Base-by-base conservation (phyloP, 2,888 invertebrate species). In the Pantelozetes paolii region DNA sequence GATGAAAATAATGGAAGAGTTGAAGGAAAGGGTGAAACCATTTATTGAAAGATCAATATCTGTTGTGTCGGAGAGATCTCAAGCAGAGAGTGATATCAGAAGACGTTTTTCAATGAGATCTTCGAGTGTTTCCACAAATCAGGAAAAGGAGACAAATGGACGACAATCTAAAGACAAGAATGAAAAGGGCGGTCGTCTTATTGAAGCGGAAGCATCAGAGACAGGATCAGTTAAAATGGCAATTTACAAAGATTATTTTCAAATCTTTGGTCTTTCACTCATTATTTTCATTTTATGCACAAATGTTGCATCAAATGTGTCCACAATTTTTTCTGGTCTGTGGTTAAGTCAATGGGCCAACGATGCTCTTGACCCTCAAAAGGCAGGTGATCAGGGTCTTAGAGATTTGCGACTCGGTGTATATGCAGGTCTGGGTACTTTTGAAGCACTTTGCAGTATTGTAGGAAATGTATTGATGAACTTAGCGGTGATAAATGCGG, bases 61-160 rank as follows among this genome's bases (percentile, higher is more conserved):
- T 9, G 2, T 2, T 5, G 2, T 59, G 9, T 59, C 59, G 1
- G 59, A 32, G 64, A 36, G 9, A 20, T 36, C 32, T n/a, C 0
- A 57, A 42, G 26, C 72, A 62, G 20, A 26, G 32, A 30, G 23
- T 45, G 6, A 18, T 42, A 5, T 23, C 28, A 0, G 15, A 71
- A 48, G 30, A 2, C 1, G 15, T 28, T 28, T 15, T 57, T 57
- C 57, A n/a, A 20, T 36, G 20, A 5, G 64, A 64, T 64, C 64
- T n/a, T 32, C 64, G 8, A 64, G 36, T 32, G 15, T 64, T 36
- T 28, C 36, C 1, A 64, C 36, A 9, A 32, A 11, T 36, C 75
- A 77, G 87, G 92, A 3, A 95, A 96, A 84, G 87, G 95, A 77
- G 87, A 90, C n/a, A n/a, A n/a, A n/a, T n/a, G n/a, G n/a, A n/a